These are phyloP conservation scores for Drosophila serrata DNA, from an alignment of 1,140 invertebrate species.

Conservation along the genomic window DNA sequence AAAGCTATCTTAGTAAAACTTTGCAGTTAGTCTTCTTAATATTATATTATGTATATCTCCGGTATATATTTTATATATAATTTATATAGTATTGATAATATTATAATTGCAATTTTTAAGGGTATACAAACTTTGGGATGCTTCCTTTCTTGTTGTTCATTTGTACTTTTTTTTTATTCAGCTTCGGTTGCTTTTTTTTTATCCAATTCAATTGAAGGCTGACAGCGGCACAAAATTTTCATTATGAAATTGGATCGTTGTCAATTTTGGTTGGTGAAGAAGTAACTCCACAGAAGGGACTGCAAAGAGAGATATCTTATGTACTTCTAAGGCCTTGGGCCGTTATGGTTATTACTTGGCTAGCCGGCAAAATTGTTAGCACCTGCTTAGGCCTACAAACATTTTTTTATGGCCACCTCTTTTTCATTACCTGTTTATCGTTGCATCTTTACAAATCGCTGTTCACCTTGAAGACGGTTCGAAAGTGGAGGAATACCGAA, in stretches of 20 bases:
- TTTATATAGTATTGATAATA: too few relatives aligned
- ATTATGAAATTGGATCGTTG: constrained; percentile 84
- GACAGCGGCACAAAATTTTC: constrained; percentile 77
- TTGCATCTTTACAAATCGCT: constrained; percentile 71
- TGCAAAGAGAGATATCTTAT: background rate
- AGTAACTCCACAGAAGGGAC: constrained; percentile 5
- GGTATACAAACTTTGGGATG: too few relatives aligned
- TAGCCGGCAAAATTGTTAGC: constrained; percentile 53
- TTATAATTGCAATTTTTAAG: too few relatives aligned
- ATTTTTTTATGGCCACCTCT: constrained; percentile 24
- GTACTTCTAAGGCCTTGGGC: constrained; percentile 21
- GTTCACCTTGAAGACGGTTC: constrained; percentile 58
- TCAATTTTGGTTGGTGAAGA: constrained; percentile 54
- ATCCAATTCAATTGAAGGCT: constrained; percentile 79
- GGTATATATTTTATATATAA: too few relatives aligned
- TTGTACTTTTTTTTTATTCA: constrained; percentile 11
- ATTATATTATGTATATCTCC: too few relatives aligned
- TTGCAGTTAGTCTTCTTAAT: too few relatives aligned
- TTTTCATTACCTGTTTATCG: constrained; percentile 56
- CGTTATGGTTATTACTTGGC: constrained; percentile 53
- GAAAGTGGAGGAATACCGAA: constrained; percentile 44
- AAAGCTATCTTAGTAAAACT: too few relatives aligned
- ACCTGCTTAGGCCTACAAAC: constrained; percentile 69
- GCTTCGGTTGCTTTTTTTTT: constrained; percentile 52
- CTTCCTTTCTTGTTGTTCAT: background rate